Evolutionary conservation across 2,797 vertebrate genomes (phyloP).

Genomic region (Brachyalestes nurse): DNA sequence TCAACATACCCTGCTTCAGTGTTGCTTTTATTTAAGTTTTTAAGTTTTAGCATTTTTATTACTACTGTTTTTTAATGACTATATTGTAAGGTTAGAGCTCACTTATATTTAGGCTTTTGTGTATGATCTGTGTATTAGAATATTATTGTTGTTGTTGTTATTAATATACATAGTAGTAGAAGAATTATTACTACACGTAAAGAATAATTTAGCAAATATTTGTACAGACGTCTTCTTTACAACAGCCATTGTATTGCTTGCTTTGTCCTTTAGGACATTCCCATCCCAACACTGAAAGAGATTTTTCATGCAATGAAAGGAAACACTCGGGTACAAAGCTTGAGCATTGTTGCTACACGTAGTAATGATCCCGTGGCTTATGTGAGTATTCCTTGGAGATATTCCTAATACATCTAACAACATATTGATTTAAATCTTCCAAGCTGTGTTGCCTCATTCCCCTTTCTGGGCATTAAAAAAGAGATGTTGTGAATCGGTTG

Average conservation of each 20-base stretch:
- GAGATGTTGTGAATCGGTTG: too few relatives aligned
- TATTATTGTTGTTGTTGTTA: background rate
- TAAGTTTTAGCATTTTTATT: background rate
- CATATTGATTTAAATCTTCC: background rate
- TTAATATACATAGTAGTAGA: too few relatives aligned
- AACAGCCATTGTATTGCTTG: background rate
- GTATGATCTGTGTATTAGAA: background rate
- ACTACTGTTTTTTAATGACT: too few relatives aligned
- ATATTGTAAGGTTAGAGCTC: too few relatives aligned
- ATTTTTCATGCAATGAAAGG: conserved; percentile 89
- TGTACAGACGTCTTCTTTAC: background rate
- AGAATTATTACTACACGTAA: too few relatives aligned
- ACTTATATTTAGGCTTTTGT: too few relatives aligned
- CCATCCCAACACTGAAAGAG: conserved; percentile 86
- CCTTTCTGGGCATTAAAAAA: background rate
- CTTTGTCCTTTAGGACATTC: conserved; percentile 84
- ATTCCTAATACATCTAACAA: background rate
- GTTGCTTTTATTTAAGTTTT: too few relatives aligned
- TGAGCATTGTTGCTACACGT: conserved; percentile 92
- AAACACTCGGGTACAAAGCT: conserved; percentile 85
- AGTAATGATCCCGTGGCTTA: conserved; percentile 91
- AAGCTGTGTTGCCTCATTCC: background rate
- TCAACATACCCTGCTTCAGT: too few relatives aligned
- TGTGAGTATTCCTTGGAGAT: conserved; percentile 67
- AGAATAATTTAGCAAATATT: too few relatives aligned